Evolutionary conservation across 2,888 invertebrate species (phyloP).

Genomic region (Cryptops parisi): DNA sequence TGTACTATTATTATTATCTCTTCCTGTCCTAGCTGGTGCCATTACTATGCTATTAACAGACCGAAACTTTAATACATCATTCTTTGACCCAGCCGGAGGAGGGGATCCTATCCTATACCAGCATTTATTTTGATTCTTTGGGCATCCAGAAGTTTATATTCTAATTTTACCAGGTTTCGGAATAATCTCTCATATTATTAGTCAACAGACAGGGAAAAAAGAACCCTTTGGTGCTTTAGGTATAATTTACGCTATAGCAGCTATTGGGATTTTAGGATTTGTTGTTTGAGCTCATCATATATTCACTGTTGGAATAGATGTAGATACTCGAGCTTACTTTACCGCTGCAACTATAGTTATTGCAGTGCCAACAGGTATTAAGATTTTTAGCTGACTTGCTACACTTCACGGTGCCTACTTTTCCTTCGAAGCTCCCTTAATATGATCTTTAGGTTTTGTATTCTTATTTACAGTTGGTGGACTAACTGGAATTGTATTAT

Average conservation of each 20-base stretch:
- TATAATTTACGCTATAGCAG: conserved; percentile 70
- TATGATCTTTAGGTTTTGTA: too few species aligned
- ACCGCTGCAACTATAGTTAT: conserved; percentile 74
- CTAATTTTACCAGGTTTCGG: conserved; percentile 70
- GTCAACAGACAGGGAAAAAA: conserved; percentile 56
- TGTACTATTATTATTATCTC: conserved; percentile 46
- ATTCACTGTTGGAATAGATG: conserved; percentile 70
- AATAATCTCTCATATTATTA: conserved; percentile 62
- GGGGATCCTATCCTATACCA: conserved; percentile 67
- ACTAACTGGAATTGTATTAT: conserved; percentile 44
- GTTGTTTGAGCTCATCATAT: conserved; percentile 74
- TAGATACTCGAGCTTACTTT: conserved; percentile 69
- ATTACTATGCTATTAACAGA: conserved; percentile 65
- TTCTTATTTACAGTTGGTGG: too few species aligned
- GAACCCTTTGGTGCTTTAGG: conserved; percentile 55
- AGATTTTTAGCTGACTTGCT: conserved; percentile 64
- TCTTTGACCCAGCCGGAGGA: conserved; percentile 64
- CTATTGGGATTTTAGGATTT: conserved; percentile 68
- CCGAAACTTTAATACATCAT: conserved; percentile 63
- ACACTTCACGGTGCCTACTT: conserved; percentile 50
- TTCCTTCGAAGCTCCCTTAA: too few species aligned
- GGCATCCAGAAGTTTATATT: conserved; percentile 81
- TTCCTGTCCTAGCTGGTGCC: conserved; percentile 63
- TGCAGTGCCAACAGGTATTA: conserved; percentile 71
- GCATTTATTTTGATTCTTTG: conserved; percentile 75